Evolutionary conservation across 2,888 invertebrate genomes (phyloP).

Genomic region (Erpobdella octoculata): DNA sequence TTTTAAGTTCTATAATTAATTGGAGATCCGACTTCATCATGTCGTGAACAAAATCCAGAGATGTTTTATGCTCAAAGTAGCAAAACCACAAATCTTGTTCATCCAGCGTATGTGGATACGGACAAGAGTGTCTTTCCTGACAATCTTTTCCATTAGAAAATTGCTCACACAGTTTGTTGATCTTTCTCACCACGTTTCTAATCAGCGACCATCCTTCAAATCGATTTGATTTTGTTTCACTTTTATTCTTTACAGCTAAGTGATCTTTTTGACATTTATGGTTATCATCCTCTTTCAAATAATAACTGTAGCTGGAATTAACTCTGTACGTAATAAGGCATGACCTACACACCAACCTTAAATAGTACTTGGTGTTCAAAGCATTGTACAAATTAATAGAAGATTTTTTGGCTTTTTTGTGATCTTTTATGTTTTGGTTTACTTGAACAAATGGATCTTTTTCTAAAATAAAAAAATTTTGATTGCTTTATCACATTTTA

Average conservation of each 20-base stretch:
- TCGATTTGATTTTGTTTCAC: too few relatives aligned
- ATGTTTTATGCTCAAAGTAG: background rate
- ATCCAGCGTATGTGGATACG: constrained; percentile 19
- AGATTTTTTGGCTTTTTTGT: background rate
- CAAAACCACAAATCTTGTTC: constrained; percentile 25
- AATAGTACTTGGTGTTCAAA: background rate
- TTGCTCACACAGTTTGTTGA: constrained; percentile 20
- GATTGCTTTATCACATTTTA: too few relatives aligned
- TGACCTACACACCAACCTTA: background rate
- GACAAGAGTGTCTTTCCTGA: constrained; percentile 18
- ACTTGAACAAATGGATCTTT: constrained; percentile 8
- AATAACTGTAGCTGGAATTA: background rate
- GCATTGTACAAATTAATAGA: background rate
- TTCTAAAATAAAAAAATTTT: too few relatives aligned
- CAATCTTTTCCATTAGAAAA: constrained; percentile 20
- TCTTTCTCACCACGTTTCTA: constrained; percentile 14
- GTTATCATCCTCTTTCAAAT: background rate
- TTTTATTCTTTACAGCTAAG: background rate
- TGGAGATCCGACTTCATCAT: constrained; percentile 7
- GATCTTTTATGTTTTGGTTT: too few relatives aligned
- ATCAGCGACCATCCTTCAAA: background rate
- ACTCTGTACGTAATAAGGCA: too few relatives aligned
- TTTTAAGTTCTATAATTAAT: background rate
- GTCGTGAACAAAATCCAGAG: constrained; percentile 21
- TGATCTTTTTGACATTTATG: constrained; percentile 6